These are phyloP conservation scores for Enteromius treurensis DNA, from an alignment of 2,797 vertebrate genomes.

Conservation along the genomic window DNA sequence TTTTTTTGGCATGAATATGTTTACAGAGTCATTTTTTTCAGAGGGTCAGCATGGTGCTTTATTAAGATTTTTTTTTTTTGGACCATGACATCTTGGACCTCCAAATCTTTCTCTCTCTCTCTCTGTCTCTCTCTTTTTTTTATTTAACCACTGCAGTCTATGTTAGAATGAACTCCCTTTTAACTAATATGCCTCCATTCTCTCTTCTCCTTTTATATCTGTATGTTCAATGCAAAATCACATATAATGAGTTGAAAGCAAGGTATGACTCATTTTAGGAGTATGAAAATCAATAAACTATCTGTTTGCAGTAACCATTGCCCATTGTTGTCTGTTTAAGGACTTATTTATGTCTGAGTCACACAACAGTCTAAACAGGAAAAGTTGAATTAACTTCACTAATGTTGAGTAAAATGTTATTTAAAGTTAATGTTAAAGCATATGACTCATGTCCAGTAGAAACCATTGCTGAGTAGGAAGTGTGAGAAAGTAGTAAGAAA, in stretches of 20 bases:
- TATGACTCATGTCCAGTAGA: not conserved
- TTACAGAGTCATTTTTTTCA: slow-evolving; percentile 13
- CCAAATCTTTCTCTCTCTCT: not conserved
- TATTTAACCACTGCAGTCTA: slow-evolving; percentile 2
- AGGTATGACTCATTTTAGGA: slow-evolving; percentile 35
- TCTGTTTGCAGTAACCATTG: slow-evolving; percentile 47
- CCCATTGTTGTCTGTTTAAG: slow-evolving; percentile 15
- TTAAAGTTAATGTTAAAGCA: not conserved
- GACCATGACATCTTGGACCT: slow-evolving; percentile 20
- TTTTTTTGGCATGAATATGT: not conserved
- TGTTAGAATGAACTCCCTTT: slow-evolving; percentile 4
- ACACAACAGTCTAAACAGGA: not conserved
- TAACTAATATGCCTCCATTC: slow-evolving; percentile 5
- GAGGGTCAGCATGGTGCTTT: slow-evolving; percentile 10
- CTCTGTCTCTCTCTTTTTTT: not conserved
- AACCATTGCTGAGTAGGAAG: not conserved
- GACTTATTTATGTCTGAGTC: not conserved
- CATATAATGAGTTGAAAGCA: slow-evolving; percentile 29
- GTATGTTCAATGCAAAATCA: slow-evolving; percentile 47
- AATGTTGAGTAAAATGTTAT: not conserved
- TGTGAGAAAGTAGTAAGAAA: not conserved
- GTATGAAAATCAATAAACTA: slow-evolving; percentile 43
- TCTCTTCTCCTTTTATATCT: slow-evolving; percentile 28
- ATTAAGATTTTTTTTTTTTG: not conserved
- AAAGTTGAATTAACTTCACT: not conserved